Evolutionary conservation across 2,113 vertebrate species (phyloP), one percentile per base, ranked within the genome.

Genomic region (Nipponia nippon): DNA sequence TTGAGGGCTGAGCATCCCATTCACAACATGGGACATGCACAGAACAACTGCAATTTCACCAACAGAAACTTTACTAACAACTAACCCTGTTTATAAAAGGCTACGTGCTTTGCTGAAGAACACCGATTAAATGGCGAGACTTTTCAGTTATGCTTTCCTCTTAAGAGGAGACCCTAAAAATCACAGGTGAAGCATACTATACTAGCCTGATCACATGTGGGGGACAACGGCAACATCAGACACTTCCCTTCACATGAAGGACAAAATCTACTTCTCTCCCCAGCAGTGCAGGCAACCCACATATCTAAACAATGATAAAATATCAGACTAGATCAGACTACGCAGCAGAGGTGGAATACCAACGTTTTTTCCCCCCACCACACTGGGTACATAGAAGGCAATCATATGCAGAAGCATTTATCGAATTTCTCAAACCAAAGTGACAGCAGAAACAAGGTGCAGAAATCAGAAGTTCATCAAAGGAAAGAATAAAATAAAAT

Each of bases 1-100:
- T 4, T 62, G 30, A 83, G 19, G 30, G 50, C 30, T 53, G 13
- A 81, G 59, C 32, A 88, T 58, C 14, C 11, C 50, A 52, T 63
- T 78, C 53, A 49, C 18, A 56, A 61, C 4, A 16, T 1, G 6
- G 8, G 13, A 47, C 4, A 0, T 6, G 13, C 16, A 77, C 6
- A 70, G 30, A 78, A 69, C 16, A 65, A 49, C 6, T 34, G 40
- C 23, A 69, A 21, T 52, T 61, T 83, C 53, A 85, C n/a, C 53
- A 94, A 13, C 12, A 8, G 22, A 61, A 47, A 38, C 18, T 89
- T 67, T 3, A 65, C 16, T 34, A 86, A 49, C 30, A 53, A 44
- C 6, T 11, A 77, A 5, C 12, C 11, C 38, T 82, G 86, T 22
- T 58, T 56, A 40, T 6, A 59, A 55, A 53, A 55, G 21, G 8